Evolutionary conservation across 2,888 invertebrate species (phyloP).

Genomic region (Stenurella melanura): DNA sequence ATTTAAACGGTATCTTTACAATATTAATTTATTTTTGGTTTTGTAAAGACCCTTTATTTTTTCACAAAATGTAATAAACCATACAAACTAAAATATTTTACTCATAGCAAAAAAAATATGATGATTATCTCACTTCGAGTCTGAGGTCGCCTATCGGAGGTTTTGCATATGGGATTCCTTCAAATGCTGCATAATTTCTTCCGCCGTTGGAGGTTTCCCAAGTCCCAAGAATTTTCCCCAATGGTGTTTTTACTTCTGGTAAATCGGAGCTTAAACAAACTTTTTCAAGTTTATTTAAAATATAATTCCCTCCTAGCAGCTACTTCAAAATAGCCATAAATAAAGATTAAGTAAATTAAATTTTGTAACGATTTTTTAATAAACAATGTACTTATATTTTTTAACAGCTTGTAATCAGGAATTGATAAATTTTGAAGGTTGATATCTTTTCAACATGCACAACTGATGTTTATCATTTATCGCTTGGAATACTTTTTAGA

Average conservation of each 20-base stretch:
- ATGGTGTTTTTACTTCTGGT: constrained; percentile 37
- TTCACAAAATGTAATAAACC: too few relatives aligned
- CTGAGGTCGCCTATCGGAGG: constrained; percentile 49
- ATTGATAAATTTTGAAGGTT: too few relatives aligned
- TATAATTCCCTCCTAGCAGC: background rate
- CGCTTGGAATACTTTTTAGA: too few relatives aligned
- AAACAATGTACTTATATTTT: background rate
- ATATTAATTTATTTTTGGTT: too few relatives aligned
- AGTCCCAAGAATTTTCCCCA: constrained; percentile 38
- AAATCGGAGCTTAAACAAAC: constrained; percentile 22
- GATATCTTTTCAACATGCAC: too few relatives aligned
- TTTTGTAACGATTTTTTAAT: background rate
- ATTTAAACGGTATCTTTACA: too few relatives aligned
- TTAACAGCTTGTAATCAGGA: background rate
- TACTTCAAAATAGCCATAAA: background rate
- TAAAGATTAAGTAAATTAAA: background rate
- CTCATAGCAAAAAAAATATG: too few relatives aligned
- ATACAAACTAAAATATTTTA: too few relatives aligned
- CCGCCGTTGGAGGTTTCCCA: constrained; percentile 45
- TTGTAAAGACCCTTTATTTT: too few relatives aligned
- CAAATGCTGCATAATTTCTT: too few relatives aligned
- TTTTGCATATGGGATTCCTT: constrained; percentile 38
- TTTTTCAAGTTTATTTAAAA: background rate
- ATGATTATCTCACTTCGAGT: constrained; percentile 47
- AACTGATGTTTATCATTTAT: too few relatives aligned